Conservation (phyloP, 2,888 invertebrate genomes). For the Synergus itoensis region DNA sequence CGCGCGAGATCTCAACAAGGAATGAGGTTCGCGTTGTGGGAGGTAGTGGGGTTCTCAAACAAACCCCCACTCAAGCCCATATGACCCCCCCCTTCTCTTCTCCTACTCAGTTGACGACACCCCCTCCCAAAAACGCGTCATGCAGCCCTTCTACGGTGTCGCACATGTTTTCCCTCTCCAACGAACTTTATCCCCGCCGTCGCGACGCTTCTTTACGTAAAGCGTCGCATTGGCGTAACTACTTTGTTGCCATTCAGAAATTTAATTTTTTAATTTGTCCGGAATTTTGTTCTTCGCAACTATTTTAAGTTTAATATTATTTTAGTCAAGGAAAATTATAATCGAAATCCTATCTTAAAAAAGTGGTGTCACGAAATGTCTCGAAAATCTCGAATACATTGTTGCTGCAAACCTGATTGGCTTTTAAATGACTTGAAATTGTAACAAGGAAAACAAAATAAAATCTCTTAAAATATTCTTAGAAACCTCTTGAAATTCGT, state of each 20-base stretch:
- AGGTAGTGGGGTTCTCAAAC: slow-evolving; percentile 53
- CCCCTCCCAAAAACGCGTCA: slow-evolving; percentile 1
- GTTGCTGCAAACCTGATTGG: too few relatives aligned
- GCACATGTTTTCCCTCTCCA: slow-evolving; percentile 27
- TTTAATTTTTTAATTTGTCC: too few relatives aligned
- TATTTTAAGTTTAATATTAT: neutral
- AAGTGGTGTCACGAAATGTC: too few relatives aligned
- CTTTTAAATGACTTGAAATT: too few relatives aligned
- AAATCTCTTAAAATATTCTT: too few relatives aligned
- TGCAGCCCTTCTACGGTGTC: slow-evolving; percentile 37
- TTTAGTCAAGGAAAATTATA: too few relatives aligned
- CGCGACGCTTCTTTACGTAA: slow-evolving; percentile 46
- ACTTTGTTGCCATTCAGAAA: neutral
- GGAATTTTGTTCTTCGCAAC: neutral
- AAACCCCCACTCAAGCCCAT: slow-evolving; percentile 46
- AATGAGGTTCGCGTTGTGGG: slow-evolving; percentile 66
- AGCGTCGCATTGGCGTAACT: neutral
- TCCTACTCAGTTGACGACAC: neutral
- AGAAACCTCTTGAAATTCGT: too few relatives aligned
- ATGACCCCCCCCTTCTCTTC: slow-evolving; percentile 25
- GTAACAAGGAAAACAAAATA: too few relatives aligned
- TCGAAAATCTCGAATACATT: too few relatives aligned
- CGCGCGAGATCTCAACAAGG: slow-evolving; percentile 61
- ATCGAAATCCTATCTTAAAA: too few relatives aligned
- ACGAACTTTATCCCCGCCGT: slow-evolving; percentile 41